These are phyloP conservation scores for Octodonta nipae DNA, from an alignment of 2,888 invertebrate species.

Conservation along the genomic window DNA sequence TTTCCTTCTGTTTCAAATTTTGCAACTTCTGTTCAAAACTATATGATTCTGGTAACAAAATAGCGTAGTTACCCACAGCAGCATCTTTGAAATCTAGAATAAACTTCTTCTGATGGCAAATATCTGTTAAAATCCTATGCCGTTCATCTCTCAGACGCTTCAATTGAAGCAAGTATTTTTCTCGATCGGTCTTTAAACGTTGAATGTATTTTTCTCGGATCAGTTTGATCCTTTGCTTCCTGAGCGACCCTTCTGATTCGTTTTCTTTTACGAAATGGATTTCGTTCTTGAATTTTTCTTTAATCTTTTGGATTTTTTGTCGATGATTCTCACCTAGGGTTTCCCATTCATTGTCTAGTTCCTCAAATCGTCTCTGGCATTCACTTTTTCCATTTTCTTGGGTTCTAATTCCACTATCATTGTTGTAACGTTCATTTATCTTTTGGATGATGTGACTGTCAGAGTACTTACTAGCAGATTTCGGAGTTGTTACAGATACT, in stretches of 20 bases:
- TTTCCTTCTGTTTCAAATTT: slow-evolving; percentile 8
- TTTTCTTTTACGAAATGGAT: slow-evolving; percentile 17
- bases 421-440: too few species aligned
- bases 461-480: too few species aligned
- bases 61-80: slow-evolving; percentile 21
- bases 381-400: slow-evolving; percentile 1
- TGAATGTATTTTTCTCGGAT: slow-evolving; percentile 21
- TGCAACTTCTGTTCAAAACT: slow-evolving; percentile 19
- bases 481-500: too few species aligned
- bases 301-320: slow-evolving; percentile 20
- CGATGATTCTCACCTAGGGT: slow-evolving; percentile 18
- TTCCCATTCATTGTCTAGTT: slow-evolving; percentile 19
- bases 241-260: slow-evolving; percentile 15
- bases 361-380: slow-evolving; percentile 22
- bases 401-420: slow-evolving; percentile 4
- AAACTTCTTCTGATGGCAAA: slow-evolving; percentile 15
- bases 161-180: slow-evolving; percentile 19
- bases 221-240: slow-evolving; percentile 18
- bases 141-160: slow-evolving; percentile 20
- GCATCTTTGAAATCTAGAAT: slow-evolving; percentile 18
- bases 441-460: too few species aligned
- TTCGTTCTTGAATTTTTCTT: slow-evolving; percentile 21
- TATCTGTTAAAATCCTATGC: slow-evolving; percentile 15
- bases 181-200: slow-evolving; percentile 19
- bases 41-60: slow-evolving; percentile 18